phyloP scores from a whole-genome alignment of 2,113 vertebrate genomes.

The Malurus cyaneus region DNA sequence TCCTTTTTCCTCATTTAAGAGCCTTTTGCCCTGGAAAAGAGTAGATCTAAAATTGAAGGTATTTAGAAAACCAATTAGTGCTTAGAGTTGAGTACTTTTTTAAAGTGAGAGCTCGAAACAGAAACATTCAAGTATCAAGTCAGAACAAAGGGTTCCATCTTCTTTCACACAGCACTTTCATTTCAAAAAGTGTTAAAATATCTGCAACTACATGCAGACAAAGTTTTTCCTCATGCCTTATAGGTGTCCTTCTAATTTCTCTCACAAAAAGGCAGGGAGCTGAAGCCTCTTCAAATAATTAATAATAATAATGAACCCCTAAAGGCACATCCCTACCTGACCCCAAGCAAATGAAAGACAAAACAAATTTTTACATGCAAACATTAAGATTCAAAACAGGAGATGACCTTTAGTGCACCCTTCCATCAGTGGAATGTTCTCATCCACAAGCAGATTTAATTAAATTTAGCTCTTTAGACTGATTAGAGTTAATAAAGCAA shows the following conservation, averaged over 20 bases:
- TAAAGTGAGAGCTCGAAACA: neutral
- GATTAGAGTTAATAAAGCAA: conserved; percentile 18
- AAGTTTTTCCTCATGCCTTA: neutral
- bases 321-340: neutral
- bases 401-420: neutral
- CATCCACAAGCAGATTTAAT: conserved; percentile 26
- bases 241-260: neutral
- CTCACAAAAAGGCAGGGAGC: neutral
- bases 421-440: neutral
- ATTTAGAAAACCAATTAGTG: neutral
- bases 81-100: neutral
- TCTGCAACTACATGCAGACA: neutral
- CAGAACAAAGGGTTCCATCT: neutral
- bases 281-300: neutral
- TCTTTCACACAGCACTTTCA: neutral
- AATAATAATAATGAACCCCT: neutral
- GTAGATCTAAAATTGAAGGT: neutral
- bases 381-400: neutral
- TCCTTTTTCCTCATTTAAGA: neutral
- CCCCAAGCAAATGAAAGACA: neutral
- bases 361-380: neutral
- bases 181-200: neutral
- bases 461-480: conserved; percentile 38
- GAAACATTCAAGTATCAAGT: neutral
- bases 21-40: neutral